These are phyloP conservation scores for Florisuga fusca DNA, from an alignment of 2,797 vertebrate species.

Conservation along the genomic window DNA sequence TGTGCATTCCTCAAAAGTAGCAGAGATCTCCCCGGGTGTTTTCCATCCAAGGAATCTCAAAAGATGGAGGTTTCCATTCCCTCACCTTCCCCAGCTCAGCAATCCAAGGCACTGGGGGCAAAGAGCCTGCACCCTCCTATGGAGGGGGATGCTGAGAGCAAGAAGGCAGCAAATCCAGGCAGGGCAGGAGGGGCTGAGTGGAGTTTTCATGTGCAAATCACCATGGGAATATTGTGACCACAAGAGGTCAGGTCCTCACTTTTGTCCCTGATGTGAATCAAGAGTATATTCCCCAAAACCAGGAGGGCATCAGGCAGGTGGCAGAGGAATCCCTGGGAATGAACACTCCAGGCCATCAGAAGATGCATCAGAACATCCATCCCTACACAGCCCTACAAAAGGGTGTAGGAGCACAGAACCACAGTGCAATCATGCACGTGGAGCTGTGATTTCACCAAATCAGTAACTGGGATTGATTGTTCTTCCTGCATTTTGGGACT, in stretches of 20 bases:
- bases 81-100: background rate
- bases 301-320: accelerated
- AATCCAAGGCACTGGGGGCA: accelerated
- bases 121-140: background rate
- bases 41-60: background rate
- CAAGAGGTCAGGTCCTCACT: conserved; percentile 63
- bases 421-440: accelerated
- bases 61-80: background rate
- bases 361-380: background rate
- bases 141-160: background rate
- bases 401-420: accelerated
- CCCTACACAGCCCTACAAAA: background rate
- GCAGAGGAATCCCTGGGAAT: background rate
- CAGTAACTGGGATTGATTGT: background rate
- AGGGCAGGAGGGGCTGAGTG: accelerated
- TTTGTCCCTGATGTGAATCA: background rate
- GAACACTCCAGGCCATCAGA: background rate
- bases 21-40: accelerated
- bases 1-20: background rate
- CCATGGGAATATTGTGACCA: background rate
- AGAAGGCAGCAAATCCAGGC: background rate
- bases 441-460: background rate
- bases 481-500: background rate
- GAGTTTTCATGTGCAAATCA: background rate
- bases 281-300: background rate